phyloP scores from a whole-genome alignment of 2,797 vertebrate genomes.

The Gallinago stenura region DNA sequence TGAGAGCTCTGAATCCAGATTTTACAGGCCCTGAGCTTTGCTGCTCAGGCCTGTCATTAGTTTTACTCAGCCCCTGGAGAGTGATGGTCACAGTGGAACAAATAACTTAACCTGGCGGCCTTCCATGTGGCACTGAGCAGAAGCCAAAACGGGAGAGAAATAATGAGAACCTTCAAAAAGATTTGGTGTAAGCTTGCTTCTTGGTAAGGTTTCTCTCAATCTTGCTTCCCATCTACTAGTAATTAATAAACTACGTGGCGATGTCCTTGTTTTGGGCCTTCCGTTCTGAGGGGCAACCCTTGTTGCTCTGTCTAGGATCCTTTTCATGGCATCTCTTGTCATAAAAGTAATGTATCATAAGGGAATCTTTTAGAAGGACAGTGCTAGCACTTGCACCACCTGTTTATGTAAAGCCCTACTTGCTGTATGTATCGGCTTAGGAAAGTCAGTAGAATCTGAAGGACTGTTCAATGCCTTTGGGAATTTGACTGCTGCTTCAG shows the following conservation, averaged over 20 bases:
- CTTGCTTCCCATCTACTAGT: not conserved
- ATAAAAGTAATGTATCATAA: accelerated
- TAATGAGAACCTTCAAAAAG: not conserved
- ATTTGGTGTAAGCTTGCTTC: not conserved
- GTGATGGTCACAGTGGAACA: not conserved
- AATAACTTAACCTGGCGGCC: not conserved
- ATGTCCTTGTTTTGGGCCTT: not conserved
- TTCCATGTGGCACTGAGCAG: not conserved
- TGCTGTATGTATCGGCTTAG: not conserved
- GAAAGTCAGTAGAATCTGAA: not conserved
- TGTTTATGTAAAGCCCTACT: not conserved
- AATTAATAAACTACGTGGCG: not conserved
- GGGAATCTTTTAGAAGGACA: not conserved
- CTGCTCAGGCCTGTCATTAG: not conserved
- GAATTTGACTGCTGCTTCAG: not conserved
- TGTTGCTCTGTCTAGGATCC: not conserved
- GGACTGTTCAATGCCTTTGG: not conserved
- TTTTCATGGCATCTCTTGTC: not conserved
- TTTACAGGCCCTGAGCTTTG: not conserved
- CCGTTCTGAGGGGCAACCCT: not conserved
- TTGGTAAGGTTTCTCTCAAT: not conserved
- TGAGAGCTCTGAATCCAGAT: not conserved
- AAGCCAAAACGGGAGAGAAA: not conserved
- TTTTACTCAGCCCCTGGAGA: not conserved
- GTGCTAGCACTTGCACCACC: not conserved